Base-by-base conservation (phyloP, 1,140 invertebrate species). In the Mercenaria mercenaria region DNA sequence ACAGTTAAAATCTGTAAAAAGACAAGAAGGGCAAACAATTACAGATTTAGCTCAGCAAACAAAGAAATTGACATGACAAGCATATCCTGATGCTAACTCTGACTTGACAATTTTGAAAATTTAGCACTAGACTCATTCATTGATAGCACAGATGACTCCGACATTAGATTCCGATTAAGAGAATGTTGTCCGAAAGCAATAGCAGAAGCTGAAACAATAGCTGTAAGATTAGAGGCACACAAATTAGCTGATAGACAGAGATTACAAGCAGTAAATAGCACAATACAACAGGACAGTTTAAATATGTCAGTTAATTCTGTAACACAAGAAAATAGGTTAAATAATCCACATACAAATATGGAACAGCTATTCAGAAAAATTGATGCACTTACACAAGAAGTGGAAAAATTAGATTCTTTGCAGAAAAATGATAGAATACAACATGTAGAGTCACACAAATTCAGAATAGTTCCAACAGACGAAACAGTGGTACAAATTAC, bases 141-240 rank as follows among this genome's bases (percentile, higher is more conserved):
- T 50, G 47, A 79, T 29, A 47, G 39, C 10, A 32, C 50, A 15
- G 76, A 79, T 79, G 47, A 79, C 26, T 47, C 76, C 26, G 76
- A 79, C 8, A 79, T 79, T 8, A 47, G 76, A 18, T 29, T 79
- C 15, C 3, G 76, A 26, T 23, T 79, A 18, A n/a, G 29, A 79
- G 76, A 79, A 79, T 79, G 76, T n/a, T 79, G 76, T 79, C 76
- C 76, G 3, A 50, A 79, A 79, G 6, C 76, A n/a, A 79, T 79
- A 29, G 41, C 76, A 23, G 76, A 79, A 37, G 76, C 76, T 34
- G 59, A 64, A 47, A 83, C 80, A 26, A 67, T 67, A 64, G 39
- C 80, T 67, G 80, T 67, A 23, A 61, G 61, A n/a, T 18, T 83
- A 23, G 80, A 83, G 67, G 41, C 56, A 64, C 56, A 64, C 43